Evolutionary conservation across 2,888 invertebrate species (phyloP).

Genomic region (Azorinus chamasolen): DNA sequence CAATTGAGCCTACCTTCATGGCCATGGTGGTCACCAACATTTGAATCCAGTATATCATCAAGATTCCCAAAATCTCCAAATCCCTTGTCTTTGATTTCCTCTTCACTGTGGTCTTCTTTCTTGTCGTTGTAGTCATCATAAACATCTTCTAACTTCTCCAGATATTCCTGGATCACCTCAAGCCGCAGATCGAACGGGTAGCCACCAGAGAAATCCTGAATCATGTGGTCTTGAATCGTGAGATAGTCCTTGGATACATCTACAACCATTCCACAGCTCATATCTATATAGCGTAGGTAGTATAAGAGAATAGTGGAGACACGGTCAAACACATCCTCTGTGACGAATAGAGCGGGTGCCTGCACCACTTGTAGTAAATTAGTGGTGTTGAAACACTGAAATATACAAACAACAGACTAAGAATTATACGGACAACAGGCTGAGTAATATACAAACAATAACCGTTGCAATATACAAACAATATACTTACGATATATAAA

Average conservation of each 20-base stretch:
- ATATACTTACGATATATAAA: too few species aligned
- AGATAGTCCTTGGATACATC: slow-evolving; percentile 13
- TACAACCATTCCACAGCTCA: slow-evolving; percentile 34
- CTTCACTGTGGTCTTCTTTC: neutral
- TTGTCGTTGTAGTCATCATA: slow-evolving; percentile 56
- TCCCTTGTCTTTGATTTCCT: slow-evolving; percentile 8
- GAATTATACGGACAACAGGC: too few species aligned
- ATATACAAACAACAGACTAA: neutral
- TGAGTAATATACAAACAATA: too few species aligned
- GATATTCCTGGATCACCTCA: slow-evolving; percentile 54
- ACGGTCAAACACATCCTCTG: slow-evolving; percentile 33
- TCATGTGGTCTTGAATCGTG: neutral
- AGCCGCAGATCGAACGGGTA: slow-evolving; percentile 19
- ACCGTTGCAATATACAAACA: too few species aligned
- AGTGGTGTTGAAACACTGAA: slow-evolving; percentile 61
- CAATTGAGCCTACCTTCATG: too few species aligned
- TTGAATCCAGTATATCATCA: too few species aligned
- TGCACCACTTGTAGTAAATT: slow-evolving; percentile 21
- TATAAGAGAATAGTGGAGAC: slow-evolving; percentile 50
- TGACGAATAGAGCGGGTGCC: slow-evolving; percentile 21
- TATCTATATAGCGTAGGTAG: slow-evolving; percentile 29
- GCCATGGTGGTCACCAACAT: too few species aligned
- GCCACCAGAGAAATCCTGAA: slow-evolving; percentile 17
- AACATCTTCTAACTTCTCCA: slow-evolving; percentile 56
- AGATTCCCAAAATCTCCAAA: slow-evolving; percentile 2